These are phyloP conservation scores for Clinocottus analis DNA, from an alignment of 2,113 vertebrate species.

Conservation along the genomic window DNA sequence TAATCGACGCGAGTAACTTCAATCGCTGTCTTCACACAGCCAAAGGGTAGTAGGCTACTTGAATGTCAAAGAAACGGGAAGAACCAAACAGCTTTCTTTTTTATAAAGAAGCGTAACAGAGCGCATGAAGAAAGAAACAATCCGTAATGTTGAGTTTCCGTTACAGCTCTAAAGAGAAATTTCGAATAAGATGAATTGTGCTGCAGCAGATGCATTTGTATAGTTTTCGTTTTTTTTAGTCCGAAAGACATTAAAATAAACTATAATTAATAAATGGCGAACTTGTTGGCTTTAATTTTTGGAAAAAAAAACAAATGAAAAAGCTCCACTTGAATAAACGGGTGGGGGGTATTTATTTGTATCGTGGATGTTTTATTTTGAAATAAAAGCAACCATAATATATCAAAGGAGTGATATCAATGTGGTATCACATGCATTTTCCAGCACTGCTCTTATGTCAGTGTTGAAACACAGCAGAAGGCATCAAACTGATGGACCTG, in stretches of 20 bases:
- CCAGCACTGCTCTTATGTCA: neutral
- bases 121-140: slow-evolving; percentile 10
- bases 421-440: neutral
- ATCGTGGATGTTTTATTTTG: neutral
- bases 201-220: too few relatives aligned
- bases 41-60: slow-evolving; percentile 58
- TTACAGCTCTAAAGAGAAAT: neutral
- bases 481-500: neutral
- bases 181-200: neutral
- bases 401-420: neutral
- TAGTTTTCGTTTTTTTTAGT: neutral
- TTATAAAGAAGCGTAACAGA: neutral
- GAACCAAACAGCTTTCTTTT: slow-evolving; percentile 40
- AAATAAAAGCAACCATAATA: neutral
- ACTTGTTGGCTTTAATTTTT: neutral
- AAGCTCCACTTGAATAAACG: neutral
- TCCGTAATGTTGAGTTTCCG: neutral
- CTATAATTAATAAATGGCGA: neutral
- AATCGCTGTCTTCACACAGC: slow-evolving; percentile 67
- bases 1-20: slow-evolving; percentile 81
- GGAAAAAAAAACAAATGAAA: neutral
- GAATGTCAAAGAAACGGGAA: slow-evolving; percentile 66
- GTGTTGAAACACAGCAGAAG: neutral
- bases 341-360: neutral
- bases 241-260: neutral